phyloP scores from a whole-genome alignment of 1,140 invertebrate species.

The Drosophila ironensis region DNA sequence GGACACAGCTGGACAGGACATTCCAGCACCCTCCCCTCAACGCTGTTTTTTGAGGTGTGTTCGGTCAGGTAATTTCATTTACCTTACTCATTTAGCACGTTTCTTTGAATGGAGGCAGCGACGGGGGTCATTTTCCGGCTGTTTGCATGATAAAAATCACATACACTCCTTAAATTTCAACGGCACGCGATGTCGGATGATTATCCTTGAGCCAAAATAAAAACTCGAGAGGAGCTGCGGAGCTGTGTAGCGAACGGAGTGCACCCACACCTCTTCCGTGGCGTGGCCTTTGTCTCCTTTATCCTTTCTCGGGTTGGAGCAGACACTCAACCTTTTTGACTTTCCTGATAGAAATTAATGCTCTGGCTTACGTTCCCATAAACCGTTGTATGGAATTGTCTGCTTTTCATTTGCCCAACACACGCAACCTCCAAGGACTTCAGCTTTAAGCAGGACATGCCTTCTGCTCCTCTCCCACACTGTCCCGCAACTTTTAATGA shows the following conservation, averaged over 20 bases:
- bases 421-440: constrained; percentile 42
- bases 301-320: constrained; percentile 6
- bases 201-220: constrained; percentile 78
- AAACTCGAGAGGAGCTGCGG: constrained; percentile 10
- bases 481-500: constrained; percentile 50
- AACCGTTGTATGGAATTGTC: constrained; percentile 65
- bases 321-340: constrained; percentile 71
- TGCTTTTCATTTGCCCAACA: constrained; percentile 57
- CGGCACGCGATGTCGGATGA: constrained; percentile 80
- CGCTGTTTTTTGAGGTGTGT: constrained; percentile 70
- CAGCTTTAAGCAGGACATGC: constrained; percentile 27
- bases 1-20: constrained; percentile 46
- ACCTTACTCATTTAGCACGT: constrained; percentile 77
- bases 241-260: not conserved
- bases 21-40: not conserved
- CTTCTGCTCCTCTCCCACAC: not conserved
- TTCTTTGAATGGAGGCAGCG: constrained; percentile 33
- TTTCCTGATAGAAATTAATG: constrained; percentile 57
- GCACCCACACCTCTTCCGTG: constrained; percentile 12
- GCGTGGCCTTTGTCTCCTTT: constrained; percentile 53
- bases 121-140: constrained; percentile 64
- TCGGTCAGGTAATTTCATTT: constrained; percentile 76
- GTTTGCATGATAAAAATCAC: constrained; percentile 82
- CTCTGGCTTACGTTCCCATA: constrained; percentile 57
- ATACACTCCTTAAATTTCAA: constrained; percentile 81